These are phyloP conservation scores for Glyptemys insculpta DNA, from an alignment of 2,797 vertebrate genomes.

Conservation along the genomic window DNA sequence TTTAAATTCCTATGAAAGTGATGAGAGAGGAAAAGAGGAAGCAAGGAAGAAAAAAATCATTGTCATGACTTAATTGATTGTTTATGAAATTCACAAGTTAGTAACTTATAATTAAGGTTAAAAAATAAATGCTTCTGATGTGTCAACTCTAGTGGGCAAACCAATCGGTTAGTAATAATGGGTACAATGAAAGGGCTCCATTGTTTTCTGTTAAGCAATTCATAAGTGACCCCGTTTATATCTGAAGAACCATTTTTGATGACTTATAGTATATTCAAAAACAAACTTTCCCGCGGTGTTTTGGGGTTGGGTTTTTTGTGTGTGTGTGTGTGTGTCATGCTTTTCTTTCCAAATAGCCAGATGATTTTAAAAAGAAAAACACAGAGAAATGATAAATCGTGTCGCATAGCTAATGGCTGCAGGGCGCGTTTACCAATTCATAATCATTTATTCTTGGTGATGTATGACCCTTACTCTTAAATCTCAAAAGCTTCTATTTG, in stretches of 20 bases:
- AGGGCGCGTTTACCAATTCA: conserved; percentile 89
- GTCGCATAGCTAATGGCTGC: conserved; percentile 87
- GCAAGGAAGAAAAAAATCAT: background rate
- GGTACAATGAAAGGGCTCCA: conserved; percentile 58
- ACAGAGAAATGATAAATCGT: conserved; percentile 88
- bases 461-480: conserved; percentile 90
- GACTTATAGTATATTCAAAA: conserved; percentile 79
- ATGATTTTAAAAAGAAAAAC: conserved; percentile 82
- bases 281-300: conserved; percentile 81
- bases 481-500: conserved; percentile 91
- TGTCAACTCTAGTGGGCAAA: conserved; percentile 48
- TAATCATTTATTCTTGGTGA: conserved; percentile 92
- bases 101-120: background rate
- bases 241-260: conserved; percentile 74
- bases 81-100: background rate
- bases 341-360: conserved; percentile 78
- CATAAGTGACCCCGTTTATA: conserved; percentile 62
- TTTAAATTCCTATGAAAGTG: background rate
- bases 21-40: accelerated
- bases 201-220: conserved; percentile 63
- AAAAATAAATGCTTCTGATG: conserved; percentile 17
- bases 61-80: background rate
- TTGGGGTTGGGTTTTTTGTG: background rate
- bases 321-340: conserved; percentile 56
- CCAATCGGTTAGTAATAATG: conserved; percentile 64